Base-by-base conservation (phyloP, 2,888 invertebrate genomes). In the Perdita meconis region DNA sequence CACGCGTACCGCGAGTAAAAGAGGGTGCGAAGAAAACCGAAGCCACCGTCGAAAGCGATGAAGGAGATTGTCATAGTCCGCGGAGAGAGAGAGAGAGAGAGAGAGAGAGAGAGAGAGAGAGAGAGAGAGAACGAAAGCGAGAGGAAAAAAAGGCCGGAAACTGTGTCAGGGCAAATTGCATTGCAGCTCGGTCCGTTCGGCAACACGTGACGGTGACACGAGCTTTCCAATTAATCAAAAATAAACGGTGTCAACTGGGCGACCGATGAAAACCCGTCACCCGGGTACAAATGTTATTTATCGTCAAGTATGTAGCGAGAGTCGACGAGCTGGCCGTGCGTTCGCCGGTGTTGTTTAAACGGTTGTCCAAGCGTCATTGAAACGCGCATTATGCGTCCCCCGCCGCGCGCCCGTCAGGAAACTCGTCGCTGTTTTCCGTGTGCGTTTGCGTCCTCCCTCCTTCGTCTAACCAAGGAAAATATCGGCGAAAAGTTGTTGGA, bases 271-370 rank as follows among this genome's bases (percentile, higher is more conserved):
- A 84, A 81, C 72, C 47, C 74, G 74, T 64, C 76, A 78, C 75
- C 64, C 78, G 3, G 79, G 70, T 86, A 87, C 83, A 85, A 86
- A 88, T 84, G 85, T 88, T 88, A 87, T 86, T 87, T 87, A 86
- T 87, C 85, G 85, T 80, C 80, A 75, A 81, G 82, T 82, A 83
- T 69, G 78, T 53, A 61, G 66, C 67, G 51, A 19, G 51, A 19
- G 19, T 47, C 19, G 22, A 47, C 51, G 30, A 51, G 42, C 60
- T 50, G 44, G 42, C 60, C 53, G 53, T 22, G 55, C 61, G 30
- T 36, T 8, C 13, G 44, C n/a, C 26, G 30, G 55, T 78, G 84
- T 84, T 84, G 67, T 82, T 84, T 79, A 73, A 85, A 82, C 82
- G 76, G 81, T 77, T 70, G 73, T 71, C 66, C 73, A 70, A 79